These are phyloP conservation scores for Brachionus plicatilis DNA, from an alignment of 1,140 invertebrate genomes.

Conservation along the genomic window DNA sequence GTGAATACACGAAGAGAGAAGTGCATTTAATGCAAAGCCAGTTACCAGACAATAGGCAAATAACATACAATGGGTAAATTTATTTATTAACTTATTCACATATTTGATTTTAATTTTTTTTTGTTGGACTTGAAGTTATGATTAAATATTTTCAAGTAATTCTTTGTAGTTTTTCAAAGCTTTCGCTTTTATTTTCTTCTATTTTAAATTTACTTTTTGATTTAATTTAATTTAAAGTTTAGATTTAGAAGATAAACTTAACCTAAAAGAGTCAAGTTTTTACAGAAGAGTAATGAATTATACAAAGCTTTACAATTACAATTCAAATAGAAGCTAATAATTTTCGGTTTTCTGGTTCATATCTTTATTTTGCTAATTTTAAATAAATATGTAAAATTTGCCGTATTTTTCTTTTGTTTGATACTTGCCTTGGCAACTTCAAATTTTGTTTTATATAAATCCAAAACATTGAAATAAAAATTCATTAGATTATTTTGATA, in stretches of 20 bases:
- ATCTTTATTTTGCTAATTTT: neutral
- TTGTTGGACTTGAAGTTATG: neutral
- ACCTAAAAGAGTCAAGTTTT: constrained; percentile 10
- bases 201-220: neutral
- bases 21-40: constrained; percentile 3
- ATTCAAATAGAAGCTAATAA: neutral
- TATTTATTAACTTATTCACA: neutral
- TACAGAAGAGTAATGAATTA: constrained; percentile 37
- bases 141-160: neutral
- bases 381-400: neutral
- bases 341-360: neutral
- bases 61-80: neutral
- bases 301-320: constrained; percentile 27
- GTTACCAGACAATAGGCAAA: neutral
- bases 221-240: neutral
- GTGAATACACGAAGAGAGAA: neutral
- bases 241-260: constrained; percentile 11
- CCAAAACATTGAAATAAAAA: neutral
- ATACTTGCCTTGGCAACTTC: neutral
- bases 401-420: neutral
- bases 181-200: neutral
- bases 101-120: neutral
- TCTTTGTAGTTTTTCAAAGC: neutral
- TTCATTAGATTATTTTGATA: neutral
- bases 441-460: neutral